A percentile compares a stretch with the other conserved stretches of the same genome.
phyloP scores from a whole-genome alignment of 2,888 invertebrate genomes.

The Brenthis daphne region DNA sequence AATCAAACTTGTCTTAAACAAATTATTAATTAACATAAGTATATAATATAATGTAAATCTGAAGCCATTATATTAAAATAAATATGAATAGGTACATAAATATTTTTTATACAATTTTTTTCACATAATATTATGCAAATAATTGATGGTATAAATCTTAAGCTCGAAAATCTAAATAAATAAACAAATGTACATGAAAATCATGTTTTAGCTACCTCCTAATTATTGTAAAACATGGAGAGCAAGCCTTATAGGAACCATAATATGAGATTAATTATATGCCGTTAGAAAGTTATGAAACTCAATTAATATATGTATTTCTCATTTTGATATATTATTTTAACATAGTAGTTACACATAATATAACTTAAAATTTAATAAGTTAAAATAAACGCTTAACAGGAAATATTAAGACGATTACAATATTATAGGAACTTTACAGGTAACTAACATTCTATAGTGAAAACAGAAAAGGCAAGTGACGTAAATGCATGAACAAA shows the following conservation, averaged over 20 bases:
- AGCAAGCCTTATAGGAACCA: conserved; percentile 8
- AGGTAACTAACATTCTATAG: conserved; percentile 25
- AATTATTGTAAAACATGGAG: background rate
- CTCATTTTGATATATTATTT: background rate
- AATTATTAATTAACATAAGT: too few species aligned
- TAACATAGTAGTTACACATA: background rate
- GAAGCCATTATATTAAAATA: too few species aligned
- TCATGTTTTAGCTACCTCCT: too few species aligned
- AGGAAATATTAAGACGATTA: conserved; percentile 22
- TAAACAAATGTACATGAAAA: too few species aligned
- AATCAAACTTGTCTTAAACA: background rate
- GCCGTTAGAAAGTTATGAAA: background rate
- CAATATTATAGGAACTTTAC: conserved; percentile 43
- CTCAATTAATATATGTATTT: background rate
- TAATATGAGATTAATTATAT: conserved; percentile 16
- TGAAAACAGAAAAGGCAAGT: background rate
- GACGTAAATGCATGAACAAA: conserved; percentile 11
- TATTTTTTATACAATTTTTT: too few species aligned
- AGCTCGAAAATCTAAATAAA: too few species aligned
- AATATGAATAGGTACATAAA: too few species aligned
- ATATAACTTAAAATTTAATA: background rate
- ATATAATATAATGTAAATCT: too few species aligned
- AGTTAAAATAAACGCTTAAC: conserved; percentile 8
- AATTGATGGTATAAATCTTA: too few species aligned
- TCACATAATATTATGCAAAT: too few species aligned